Base-by-base conservation (phyloP, 2,888 invertebrate species). In the Carcina quercana region DNA sequence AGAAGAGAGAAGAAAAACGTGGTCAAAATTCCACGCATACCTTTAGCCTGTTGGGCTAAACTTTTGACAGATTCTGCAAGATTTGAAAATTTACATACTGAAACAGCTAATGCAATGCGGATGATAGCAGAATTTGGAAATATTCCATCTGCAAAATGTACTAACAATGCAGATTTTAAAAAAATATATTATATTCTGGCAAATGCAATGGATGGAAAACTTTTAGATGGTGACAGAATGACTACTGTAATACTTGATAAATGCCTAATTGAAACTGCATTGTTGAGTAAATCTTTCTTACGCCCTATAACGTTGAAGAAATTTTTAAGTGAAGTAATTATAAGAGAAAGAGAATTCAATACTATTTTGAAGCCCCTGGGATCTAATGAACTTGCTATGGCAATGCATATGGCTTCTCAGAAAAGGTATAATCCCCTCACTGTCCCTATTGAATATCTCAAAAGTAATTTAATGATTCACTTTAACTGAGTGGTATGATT, bases 201-300 rank as follows among this genome's bases (percentile, higher is more conserved):
- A 0, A 69, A 75, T 47, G 72, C 79, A 3, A 52, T 82, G 46
- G 75, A 76, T 42, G 83, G 82, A 0, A 78, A 76, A 51, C 33
- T 61, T 6, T 30, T 78, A 5, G 35, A 42, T 2, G 44, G 59
- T 5, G 60, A 76, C 33, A 48, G 46, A 15, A 29, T 44, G 2
- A 38, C 50, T 1, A 39, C 50, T 22, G 39, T 59, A 3, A 32
- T 73, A 1, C 34, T 80, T 3, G 59, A 64, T 37, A 69, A 65
- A 40, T 73, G 75, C 49, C 42, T 78, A n/a, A 24, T 68, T 17
- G 78, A 80, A 36, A 64, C 76, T 2, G 72, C 70, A 1, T 43
- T 71, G 12, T 49, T 59, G 1, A 69, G 72, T 34, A 78, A 66
- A 52, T 44, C 61, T 0, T 70, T 69, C 40, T 64, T 72, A 5